Percentiles rank a stretch among this genome's conserved stretches.
phyloP scores from a whole-genome alignment of 2,113 vertebrate species.

The rat (Rattus norvegicus) region GRCr8 NC_086035.1:3708001-3708500 shows the following conservation, averaged over 20 bases:
- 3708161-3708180: not conserved
- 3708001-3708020: not conserved
- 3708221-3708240: not conserved
- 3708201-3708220: not conserved
- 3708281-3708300: conserved; percentile 92
- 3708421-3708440: not conserved
- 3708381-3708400: conserved; percentile 92
- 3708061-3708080: not conserved
- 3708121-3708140: not conserved
- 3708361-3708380: conserved; percentile 95
- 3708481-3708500: not conserved
- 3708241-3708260: conserved; percentile 88
- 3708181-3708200: not conserved
- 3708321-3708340: conserved; percentile 91
- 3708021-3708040: not conserved
- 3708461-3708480: not conserved
- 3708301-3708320: conserved; percentile 90
- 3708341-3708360: conserved; percentile 92
- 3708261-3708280: conserved; percentile 89
- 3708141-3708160: not conserved
- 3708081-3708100: not conserved
- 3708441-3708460: not conserved
- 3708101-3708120: not conserved
- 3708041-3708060: not conserved
- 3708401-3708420: conserved; percentile 94